phyloP scores from a whole-genome alignment of 2,113 vertebrate genomes.

The Falco punctatus region DNA sequence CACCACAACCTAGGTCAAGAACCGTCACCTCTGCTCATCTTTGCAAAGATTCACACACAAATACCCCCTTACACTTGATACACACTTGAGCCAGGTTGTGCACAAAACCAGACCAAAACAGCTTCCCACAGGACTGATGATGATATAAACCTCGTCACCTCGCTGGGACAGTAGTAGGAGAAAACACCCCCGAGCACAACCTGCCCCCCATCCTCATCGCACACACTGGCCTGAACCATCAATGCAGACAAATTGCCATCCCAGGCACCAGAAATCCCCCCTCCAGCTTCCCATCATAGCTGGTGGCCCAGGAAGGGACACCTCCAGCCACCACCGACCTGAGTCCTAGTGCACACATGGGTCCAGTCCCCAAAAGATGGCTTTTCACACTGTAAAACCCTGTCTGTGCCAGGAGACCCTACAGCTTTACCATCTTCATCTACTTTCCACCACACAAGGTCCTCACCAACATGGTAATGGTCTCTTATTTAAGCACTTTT shows the following conservation, averaged over 20 bases:
- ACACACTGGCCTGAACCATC: neutral
- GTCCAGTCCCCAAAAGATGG: neutral
- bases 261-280: fast-evolving
- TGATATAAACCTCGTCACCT: neutral
- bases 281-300: fast-evolving
- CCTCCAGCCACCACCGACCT: neutral
- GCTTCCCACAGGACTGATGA: neutral
- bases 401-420: neutral
- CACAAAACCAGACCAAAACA: neutral
- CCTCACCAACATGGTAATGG: neutral
- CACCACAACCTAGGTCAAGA: neutral
- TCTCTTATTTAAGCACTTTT: neutral
- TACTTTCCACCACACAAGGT: neutral
- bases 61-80: neutral
- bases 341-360: fast-evolving
- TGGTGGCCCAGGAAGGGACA: neutral
- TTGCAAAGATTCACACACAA: neutral
- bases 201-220: neutral
- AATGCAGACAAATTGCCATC: neutral
- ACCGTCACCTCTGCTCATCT: fast-evolving
- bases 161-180: neutral
- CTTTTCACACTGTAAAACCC: neutral
- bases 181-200: neutral
- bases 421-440: neutral
- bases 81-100: too few species aligned